Conservation (phyloP, 2,797 vertebrate species). For the Falco naumanni region DNA sequence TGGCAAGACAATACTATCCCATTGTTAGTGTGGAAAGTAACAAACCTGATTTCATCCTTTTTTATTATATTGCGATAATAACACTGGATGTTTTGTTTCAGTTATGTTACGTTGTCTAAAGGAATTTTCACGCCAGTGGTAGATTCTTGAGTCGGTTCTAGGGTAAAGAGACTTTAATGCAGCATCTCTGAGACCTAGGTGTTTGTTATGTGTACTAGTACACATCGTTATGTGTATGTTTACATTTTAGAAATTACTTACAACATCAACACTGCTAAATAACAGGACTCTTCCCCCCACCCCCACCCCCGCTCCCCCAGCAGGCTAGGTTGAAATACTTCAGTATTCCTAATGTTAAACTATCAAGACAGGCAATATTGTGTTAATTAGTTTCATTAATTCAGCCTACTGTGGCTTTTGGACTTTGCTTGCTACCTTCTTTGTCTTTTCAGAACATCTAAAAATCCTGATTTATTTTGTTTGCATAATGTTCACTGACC, state of each 20-base stretch:
- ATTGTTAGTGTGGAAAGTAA: neutral
- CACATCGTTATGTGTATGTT: too few species aligned
- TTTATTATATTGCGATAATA: neutral
- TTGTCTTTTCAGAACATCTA: neutral
- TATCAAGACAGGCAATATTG: neutral
- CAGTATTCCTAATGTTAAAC: neutral
- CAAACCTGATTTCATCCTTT: neutral
- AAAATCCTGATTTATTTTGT: neutral
- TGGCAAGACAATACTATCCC: neutral
- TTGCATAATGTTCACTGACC: neutral
- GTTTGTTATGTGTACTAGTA: neutral
- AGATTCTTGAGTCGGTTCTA: neutral
- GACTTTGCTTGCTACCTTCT: neutral
- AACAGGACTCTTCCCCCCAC: neutral
- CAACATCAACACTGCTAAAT: neutral
- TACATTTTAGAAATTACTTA: neutral
- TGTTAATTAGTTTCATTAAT: neutral
- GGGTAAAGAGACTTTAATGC: neutral
- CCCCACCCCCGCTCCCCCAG: neutral
- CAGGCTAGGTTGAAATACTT: neutral
- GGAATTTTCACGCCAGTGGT: neutral
- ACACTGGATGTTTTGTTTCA: neutral
- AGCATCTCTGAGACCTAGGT: neutral
- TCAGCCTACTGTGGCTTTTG: neutral
- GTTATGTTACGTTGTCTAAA: neutral